Percentiles rank a stretch among this genome's conserved stretches.
Conservation (phyloP, 2,797 vertebrate genomes). For the Chelidonichthys spinosus region DNA sequence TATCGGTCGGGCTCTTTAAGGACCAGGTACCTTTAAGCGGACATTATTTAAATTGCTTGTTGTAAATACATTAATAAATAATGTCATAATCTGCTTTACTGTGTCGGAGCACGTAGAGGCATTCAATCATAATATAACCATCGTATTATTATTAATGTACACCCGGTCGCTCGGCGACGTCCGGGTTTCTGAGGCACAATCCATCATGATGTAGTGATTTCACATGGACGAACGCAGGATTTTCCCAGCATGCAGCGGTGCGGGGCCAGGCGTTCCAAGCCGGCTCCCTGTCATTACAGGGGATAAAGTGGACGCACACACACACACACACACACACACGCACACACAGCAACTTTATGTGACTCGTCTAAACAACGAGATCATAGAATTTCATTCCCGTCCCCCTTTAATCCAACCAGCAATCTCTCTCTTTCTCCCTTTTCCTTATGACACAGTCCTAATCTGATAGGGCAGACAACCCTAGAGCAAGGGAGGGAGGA, state of each 20-base stretch:
- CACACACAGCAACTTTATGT: conserved; percentile 52
- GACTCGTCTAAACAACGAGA: conserved; percentile 78
- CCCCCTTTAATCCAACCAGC: conserved; percentile 73
- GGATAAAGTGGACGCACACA: conserved; percentile 54
- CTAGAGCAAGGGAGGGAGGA: conserved; percentile 20
- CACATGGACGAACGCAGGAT: conserved; percentile 8
- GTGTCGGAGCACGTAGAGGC: background rate
- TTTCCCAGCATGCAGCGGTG: conserved; percentile 62
- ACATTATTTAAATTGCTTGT: background rate
- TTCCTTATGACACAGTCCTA: conserved; percentile 70
- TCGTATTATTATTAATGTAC: background rate
- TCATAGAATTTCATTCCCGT: conserved; percentile 78
- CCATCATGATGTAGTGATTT: conserved; percentile 1
- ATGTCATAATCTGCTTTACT: background rate
- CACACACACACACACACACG: conserved; percentile 13
- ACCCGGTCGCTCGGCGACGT: conserved; percentile 1
- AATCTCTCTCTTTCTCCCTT: conserved; percentile 69
- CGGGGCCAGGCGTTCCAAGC: conserved; percentile 25
- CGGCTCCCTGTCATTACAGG: conserved; percentile 58
- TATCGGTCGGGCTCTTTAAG: too few relatives aligned
- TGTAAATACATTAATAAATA: background rate
- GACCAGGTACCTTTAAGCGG: too few relatives aligned
- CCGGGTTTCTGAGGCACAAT: background rate
- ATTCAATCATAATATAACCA: background rate
- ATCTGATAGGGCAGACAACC: conserved; percentile 63